Evolutionary conservation across 1,140 invertebrate genomes (phyloP), one percentile per base, ranked within the genome.

Genomic region (Parapsyche elsis): DNA sequence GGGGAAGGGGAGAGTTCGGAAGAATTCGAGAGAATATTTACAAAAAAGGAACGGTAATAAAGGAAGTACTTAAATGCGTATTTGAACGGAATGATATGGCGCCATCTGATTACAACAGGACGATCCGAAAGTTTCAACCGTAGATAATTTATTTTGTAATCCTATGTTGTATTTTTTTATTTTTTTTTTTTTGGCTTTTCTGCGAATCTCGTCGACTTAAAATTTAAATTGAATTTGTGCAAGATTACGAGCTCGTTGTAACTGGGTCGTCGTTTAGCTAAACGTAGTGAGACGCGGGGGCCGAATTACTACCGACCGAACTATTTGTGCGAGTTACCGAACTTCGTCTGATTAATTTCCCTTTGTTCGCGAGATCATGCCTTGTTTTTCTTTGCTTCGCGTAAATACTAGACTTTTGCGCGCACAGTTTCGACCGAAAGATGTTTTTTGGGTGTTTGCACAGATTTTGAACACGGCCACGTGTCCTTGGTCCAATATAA

Each of bases 401-500:
- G 21, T 61, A 61, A 61, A 61, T 61, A 61, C 21, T 9, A 19
- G 59, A 67, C 23, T 67, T 67, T 67, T 67, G 64, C 64, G 21
- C 19, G 1, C 30, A 38, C 30, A 38, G 71, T 30, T 73, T 24
- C 16, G 26, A 23, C 44, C 46, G 9, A 77, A 77, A 77, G 75
- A 77, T 77, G 75, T 77, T 77, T 77, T 77, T 77, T 64, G 75
- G 64, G 57, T 77, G 75, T 77, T 77, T 77, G 75, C 75, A 77
- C 75, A 45, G 75, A 78, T 78, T n/a, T 78, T 81, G 75, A 71
- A 73, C 73, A 76, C 49, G 59, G 71, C 45, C 76, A 76, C 67
- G 76, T 79, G 81, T 82, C 81, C 81, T 82, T 82, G 81, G 78
- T 59, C 57, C 75, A 59, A 79, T 73, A 82, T 82, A 78, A 80